These are phyloP conservation scores for Sorex araneus DNA, from an alignment of 2,113 vertebrate genomes.

Conservation along the genomic window DNA sequence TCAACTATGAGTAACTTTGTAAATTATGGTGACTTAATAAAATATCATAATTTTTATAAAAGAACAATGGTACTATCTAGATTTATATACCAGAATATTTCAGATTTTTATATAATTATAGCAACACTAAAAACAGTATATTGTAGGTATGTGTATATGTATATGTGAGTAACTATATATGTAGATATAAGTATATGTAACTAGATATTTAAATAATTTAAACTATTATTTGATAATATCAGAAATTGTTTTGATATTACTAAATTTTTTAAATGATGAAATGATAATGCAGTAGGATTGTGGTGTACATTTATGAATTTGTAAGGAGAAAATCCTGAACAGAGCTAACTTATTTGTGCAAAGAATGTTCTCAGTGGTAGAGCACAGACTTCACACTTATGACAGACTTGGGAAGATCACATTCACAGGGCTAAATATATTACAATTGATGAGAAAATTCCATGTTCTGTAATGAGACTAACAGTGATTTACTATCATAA, in stretches of 20 bases:
- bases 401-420: not conserved
- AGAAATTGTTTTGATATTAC: constrained; percentile 15
- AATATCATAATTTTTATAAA: too few species aligned
- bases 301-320: constrained; percentile 7
- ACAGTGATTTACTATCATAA: not conserved
- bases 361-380: not conserved
- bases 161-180: not conserved
- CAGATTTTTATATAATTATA: not conserved
- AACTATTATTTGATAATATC: not conserved
- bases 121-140: not conserved
- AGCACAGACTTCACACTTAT: not conserved
- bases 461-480: not conserved
- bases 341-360: constrained; percentile 35
- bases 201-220: not conserved
- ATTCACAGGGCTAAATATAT: not conserved
- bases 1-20: too few species aligned
- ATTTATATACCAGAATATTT: not conserved
- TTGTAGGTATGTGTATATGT: not conserved
- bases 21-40: too few species aligned
- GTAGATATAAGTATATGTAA: not conserved
- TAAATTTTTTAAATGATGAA: constrained; percentile 22
- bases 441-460: constrained; percentile 1
- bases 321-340: constrained; percentile 10
- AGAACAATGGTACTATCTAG: not conserved
- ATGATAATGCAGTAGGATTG: not conserved